Percentiles rank a stretch among this genome's conserved stretches.
phyloP scores from a whole-genome alignment of 2,888 invertebrate species.

The Sesia apiformis region DNA sequence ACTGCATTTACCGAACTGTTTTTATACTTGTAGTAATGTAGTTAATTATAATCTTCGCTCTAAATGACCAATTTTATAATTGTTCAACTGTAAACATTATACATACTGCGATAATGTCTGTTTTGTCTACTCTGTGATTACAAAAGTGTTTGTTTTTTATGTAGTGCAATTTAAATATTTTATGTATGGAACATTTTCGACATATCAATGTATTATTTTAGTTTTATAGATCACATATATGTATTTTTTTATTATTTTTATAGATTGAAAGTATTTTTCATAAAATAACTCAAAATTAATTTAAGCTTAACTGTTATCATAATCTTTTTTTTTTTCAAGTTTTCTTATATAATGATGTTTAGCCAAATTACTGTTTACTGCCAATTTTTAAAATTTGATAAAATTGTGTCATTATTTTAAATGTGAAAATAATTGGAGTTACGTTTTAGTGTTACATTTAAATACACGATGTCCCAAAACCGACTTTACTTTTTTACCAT shows the following conservation, averaged over 20 bases:
- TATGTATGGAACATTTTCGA: too few relatives aligned
- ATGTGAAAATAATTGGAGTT: slow-evolving; percentile 47
- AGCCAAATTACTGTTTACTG: slow-evolving; percentile 23
- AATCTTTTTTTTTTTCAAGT: background rate
- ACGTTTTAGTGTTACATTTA: slow-evolving; percentile 63
- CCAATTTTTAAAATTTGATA: slow-evolving; percentile 33
- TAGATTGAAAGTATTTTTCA: background rate
- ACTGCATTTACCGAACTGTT: background rate
- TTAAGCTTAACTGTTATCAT: background rate
- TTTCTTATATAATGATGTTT: background rate
- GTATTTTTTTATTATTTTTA: background rate
- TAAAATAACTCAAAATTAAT: background rate
- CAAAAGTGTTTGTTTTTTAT: too few relatives aligned
- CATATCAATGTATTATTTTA: background rate
- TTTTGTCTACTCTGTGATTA: too few relatives aligned
- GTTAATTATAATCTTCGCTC: slow-evolving; percentile 12
- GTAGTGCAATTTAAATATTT: too few relatives aligned
- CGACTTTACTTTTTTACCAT: slow-evolving; percentile 24
- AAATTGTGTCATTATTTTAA: slow-evolving; percentile 18
- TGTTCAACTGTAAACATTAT: slow-evolving; percentile 1
- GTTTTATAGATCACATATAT: background rate
- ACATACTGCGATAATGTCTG: too few relatives aligned
- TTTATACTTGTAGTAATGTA: slow-evolving; percentile 6
- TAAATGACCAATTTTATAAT: slow-evolving; percentile 24
- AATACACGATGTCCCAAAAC: slow-evolving; percentile 59